phyloP scores from a whole-genome alignment of 2,888 invertebrate genomes.

The Apamea crenata region DNA sequence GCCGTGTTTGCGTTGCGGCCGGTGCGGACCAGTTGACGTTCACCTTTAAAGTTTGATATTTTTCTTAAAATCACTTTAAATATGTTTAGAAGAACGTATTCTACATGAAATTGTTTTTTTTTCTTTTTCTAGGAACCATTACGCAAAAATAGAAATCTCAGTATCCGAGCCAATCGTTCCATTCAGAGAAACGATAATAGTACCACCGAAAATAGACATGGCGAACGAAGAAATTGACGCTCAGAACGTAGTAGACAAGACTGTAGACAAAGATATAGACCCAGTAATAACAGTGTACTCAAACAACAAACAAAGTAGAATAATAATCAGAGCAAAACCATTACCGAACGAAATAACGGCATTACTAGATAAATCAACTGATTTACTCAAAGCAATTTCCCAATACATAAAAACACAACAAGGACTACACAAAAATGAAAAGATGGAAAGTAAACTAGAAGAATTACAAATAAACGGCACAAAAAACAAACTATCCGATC shows the following conservation, averaged over 20 bases:
- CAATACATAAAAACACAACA: conserved; percentile 85
- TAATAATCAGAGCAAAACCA: conserved; percentile 94
- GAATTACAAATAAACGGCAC: conserved; percentile 76
- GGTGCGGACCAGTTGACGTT: neutral
- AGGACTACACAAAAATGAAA: conserved; percentile 82
- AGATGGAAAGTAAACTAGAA: conserved; percentile 79
- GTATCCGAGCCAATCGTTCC: conserved; percentile 99
- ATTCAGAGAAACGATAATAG: conserved; percentile 97
- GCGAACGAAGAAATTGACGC: conserved; percentile 95
- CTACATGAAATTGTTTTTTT: neutral
- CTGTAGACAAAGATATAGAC: conserved; percentile 85
- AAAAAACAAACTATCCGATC: conserved; percentile 81
- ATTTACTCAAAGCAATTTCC: conserved; percentile 92
- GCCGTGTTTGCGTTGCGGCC: neutral
- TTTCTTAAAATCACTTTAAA: neutral
- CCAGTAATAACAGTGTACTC: conserved; percentile 91
- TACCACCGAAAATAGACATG: conserved; percentile 95
- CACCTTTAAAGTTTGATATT: neutral
- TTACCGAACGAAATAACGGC: conserved; percentile 93
- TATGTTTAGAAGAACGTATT: neutral
- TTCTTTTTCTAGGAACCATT: conserved; percentile 88
- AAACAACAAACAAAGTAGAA: conserved; percentile 92
- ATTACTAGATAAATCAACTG: conserved; percentile 93
- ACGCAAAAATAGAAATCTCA: conserved; percentile 96
- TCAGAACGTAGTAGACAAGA: conserved; percentile 86